Base-by-base conservation (phyloP, 2,888 invertebrate species). In the Sylvicola fuscatus region DNA sequence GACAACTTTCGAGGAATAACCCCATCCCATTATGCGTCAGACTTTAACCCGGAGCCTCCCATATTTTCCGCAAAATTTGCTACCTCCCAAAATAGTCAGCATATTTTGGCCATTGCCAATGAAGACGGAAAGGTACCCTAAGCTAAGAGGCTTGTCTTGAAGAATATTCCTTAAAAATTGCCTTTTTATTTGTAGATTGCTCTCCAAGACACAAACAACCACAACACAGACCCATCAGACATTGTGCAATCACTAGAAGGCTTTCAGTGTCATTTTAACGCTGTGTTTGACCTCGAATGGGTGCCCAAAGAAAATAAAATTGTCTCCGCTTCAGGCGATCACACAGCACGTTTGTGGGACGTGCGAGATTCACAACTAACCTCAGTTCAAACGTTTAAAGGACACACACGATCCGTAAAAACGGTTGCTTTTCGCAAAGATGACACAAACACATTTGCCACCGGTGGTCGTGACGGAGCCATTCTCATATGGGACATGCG, bases 281-380 rank as follows among this genome's bases (percentile, higher is more conserved):
- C 89, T 1, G 77, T 90, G 26, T 90, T 89, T 52, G 89, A 90
- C 54, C 52, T 90, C 36, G 77, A 79, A 1, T 92, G 90, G 90
- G 73, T 77, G 60, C 76, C 77, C 0, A 66, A 69, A 1, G 66
- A 75, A 47, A 69, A 70, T 66, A 77, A 73, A 47, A 64, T 90
- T 38, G 71, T 89, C 2, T 87, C 86, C 3, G 87, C 78, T 0
- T 83, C 87, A 32, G 77, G 78, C 2, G 90, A 90, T 55, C 82
- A 86, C 50, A 76, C 78, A 0, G 78, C 81, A 0, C 65, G 71
- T 38, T 60, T 90, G 12, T 87, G 84, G 77, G 79, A 86, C 49
- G 65, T 81, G 0, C 51, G 57, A 0, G 65, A 69, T 32, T 58
- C 64, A 1, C 47, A 56, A 1, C 64, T 68, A 5, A 54, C 53